Conservation (phyloP, 2,888 invertebrate species). For the Tholera decimalis region DNA sequence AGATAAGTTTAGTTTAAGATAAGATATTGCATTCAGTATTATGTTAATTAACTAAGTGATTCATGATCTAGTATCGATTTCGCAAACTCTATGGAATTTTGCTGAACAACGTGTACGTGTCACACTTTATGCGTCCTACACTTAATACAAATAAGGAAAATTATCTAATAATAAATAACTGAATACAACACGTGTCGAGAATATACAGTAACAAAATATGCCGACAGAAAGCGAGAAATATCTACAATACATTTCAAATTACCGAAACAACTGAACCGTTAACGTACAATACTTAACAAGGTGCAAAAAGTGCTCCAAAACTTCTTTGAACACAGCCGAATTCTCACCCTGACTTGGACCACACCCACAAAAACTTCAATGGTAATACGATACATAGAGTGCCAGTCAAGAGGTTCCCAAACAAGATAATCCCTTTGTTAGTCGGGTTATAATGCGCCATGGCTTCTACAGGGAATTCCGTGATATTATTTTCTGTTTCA, state of each 20-base stretch:
- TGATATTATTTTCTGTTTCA: constrained; percentile 86
- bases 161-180: constrained; percentile 35
- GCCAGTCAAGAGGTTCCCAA: constrained; percentile 90
- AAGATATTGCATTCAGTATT: constrained; percentile 25
- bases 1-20: constrained; percentile 15
- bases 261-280: constrained; percentile 66
- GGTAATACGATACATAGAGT: constrained; percentile 88
- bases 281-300: constrained; percentile 73
- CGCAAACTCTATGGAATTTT: constrained; percentile 18
- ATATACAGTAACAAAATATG: not conserved
- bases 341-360: constrained; percentile 82
- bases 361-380: constrained; percentile 87
- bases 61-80: constrained; percentile 39
- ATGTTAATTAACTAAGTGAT: constrained; percentile 53
- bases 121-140: not conserved
- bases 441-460: constrained; percentile 81
- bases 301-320: constrained; percentile 72
- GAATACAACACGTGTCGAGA: constrained; percentile 11
- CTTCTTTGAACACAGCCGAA: constrained; percentile 78
- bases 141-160: not conserved
- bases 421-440: constrained; percentile 90
- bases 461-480: constrained; percentile 82
- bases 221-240: constrained; percentile 10
- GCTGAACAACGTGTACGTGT: constrained; percentile 9
- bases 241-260: constrained; percentile 70